A percentile compares a stretch with the other conserved stretches of the same genome.
These are phyloP conservation scores for Ostrea denselamellosa DNA, from an alignment of 1,140 invertebrate species.

Conservation along the genomic window DNA sequence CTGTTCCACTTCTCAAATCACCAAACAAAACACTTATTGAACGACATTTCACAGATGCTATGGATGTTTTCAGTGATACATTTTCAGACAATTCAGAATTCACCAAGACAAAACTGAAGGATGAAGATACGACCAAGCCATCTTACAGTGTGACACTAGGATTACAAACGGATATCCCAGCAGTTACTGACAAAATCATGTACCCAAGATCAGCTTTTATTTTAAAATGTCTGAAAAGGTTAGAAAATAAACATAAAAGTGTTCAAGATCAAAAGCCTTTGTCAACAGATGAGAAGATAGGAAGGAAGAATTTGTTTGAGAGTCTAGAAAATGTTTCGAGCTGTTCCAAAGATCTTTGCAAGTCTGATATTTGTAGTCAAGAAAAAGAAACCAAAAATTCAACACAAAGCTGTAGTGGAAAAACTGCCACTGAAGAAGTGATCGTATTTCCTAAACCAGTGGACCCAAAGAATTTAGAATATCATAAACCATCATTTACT, in stretches of 20 bases:
- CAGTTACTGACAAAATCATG: background rate
- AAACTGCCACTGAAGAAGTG: constrained; percentile 21
- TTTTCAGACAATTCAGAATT: constrained; percentile 29
- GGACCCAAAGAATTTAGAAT: constrained; percentile 19
- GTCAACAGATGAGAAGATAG: constrained; percentile 25
- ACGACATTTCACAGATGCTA: constrained; percentile 29
- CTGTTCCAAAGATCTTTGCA: background rate
- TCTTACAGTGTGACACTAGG: constrained; percentile 25
- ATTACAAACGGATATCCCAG: constrained; percentile 23
- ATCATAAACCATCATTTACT: background rate
- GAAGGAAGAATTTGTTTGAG: constrained; percentile 41
- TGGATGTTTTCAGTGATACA: constrained; percentile 24
- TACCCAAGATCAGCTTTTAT: constrained; percentile 32
- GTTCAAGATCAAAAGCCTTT: background rate
- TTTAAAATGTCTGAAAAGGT: background rate
- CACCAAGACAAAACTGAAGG: background rate
- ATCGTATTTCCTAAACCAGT: constrained; percentile 32
- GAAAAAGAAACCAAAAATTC: constrained; percentile 4
- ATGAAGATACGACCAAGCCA: background rate
- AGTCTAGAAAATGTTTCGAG: constrained; percentile 25
- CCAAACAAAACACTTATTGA: constrained; percentile 27
- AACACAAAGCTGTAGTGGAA: background rate
- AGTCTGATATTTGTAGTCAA: background rate
- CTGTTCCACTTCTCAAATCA: background rate
- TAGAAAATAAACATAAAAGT: constrained; percentile 34